Base-by-base conservation (phyloP, 2,797 vertebrate species). In the Chloroceryle amazona region DNA sequence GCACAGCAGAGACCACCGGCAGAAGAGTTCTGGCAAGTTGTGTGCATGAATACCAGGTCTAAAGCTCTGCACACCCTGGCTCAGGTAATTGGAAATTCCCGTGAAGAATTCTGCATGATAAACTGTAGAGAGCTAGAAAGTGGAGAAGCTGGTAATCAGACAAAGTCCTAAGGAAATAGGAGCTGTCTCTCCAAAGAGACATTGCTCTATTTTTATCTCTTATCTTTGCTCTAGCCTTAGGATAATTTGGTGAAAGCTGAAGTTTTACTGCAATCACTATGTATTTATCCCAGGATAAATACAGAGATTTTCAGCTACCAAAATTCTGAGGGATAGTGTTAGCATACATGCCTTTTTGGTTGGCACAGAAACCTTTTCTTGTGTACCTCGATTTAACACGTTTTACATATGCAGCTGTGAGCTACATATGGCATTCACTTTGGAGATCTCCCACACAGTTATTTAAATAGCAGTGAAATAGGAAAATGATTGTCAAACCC, bases 381-480 rank as follows among this genome's bases (percentile, higher is more conserved):
- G 63, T 49, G 54, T 79, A 57, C 81, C 83, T 94, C 4, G 0
- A 78, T 94, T 91, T 96, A 97, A 93, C 84, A 76, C 57, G 58
- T 93, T 93, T 95, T 89, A 81, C 44, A 82, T 90, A 94, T 5
- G 52, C 86, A 95, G 93, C 89, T 67, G 3, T 84, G 86, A 1
- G 1, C 86, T 94, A 92, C 92, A 94, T 87, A 95, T 1, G 23
- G 86, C 71, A 90, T 80, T 93, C 73, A 89, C 67, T 96, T 94
- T 29, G 52, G 83, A 91, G 90, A 73, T 73, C 93, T 92, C 94
- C 93, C 91, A 97, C 93, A 80, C 91, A 93, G 54, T 88, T 96
- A 78, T 72, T 97, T 93, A 96, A 96, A 96, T 96, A 97, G 86
- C 66, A 66, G 33, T 72, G 70, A 91, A 91, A 95, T 15, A 87